Base-by-base conservation (phyloP, 23 tunicate genomes). In the Halocynthia roretzi region DNA sequence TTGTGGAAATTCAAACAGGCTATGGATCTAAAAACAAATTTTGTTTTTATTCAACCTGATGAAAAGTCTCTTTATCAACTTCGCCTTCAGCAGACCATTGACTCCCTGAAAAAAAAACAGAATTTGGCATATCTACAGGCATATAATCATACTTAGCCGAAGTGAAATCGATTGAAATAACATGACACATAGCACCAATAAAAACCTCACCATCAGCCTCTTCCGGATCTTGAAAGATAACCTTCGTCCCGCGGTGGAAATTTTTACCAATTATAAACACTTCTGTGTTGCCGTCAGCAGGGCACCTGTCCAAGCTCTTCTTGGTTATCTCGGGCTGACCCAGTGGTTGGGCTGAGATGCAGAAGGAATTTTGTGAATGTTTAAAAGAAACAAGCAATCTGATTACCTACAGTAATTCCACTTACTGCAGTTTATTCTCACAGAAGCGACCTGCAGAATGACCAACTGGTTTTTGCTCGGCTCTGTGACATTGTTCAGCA, bases 301-400 rank as follows among this genome's bases (percentile, higher is more conserved):
- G 58, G 51, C 99, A 84, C 17, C 95, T 71, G 6, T 82, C 87
- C 65, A 85, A 73, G 64, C 95, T 87, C 49, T 87, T 87, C 74
- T 87, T 84, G 31, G 81, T 80, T 18, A 94, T 94, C 62, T 94
- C 99, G 7, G 99, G 99, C 76, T 94, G 99, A 48, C 99, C 99
- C 0, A 71, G 95, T 6, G 99, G 99, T 61, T 94, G 99, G 54
- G 99, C 94, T 87, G 64, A 7, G 40, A 68, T n/a, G 14, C 17
- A 68, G 40, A 5, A 68, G 20, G 14, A 19, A 68, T n/a, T n/a
- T 17, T 20, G 14, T n/a, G 40, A 17, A 12, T 72, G 15, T 72
- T 50, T 50, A 4, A 51, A 72, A 50, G 15, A 49, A 2, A 5
- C 51, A 78, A 14, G 12, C 12, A 14, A 44, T 10, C 73, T 23